These are phyloP conservation scores for Ostrea edulis DNA, from an alignment of 1,140 invertebrate genomes.

Conservation along the genomic window DNA sequence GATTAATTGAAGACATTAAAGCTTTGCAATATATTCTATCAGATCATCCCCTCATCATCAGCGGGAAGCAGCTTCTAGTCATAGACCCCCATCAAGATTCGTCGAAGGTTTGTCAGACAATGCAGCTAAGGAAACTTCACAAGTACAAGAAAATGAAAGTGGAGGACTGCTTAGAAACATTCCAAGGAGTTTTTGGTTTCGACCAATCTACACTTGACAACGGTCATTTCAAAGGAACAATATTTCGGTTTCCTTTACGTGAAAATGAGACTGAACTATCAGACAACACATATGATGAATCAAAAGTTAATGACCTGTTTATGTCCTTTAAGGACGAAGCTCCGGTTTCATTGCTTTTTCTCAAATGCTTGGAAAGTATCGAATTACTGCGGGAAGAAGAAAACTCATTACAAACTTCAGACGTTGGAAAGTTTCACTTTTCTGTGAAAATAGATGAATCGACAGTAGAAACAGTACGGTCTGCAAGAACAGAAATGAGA, in stretches of 20 bases:
- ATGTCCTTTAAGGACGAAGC: slow-evolving; percentile 58
- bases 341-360: slow-evolving; percentile 57
- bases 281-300: slow-evolving; percentile 55
- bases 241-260: slow-evolving; percentile 68
- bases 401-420: not conserved
- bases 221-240: slow-evolving; percentile 62
- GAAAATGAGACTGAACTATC: slow-evolving; percentile 52
- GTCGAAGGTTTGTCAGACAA: slow-evolving; percentile 45
- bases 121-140: slow-evolving; percentile 44
- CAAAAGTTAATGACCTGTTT: slow-evolving; percentile 62
- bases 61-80: slow-evolving; percentile 67
- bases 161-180: slow-evolving; percentile 34
- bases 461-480: not conserved
- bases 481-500: slow-evolving; percentile 25
- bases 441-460: slow-evolving; percentile 22
- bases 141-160: slow-evolving; percentile 43
- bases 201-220: slow-evolving; percentile 38
- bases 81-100: slow-evolving; percentile 67
- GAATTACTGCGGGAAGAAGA: not conserved
- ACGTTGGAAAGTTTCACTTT: slow-evolving; percentile 1
- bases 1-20: not conserved
- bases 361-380: slow-evolving; percentile 56
- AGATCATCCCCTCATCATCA: slow-evolving; percentile 73
- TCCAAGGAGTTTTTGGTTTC: slow-evolving; percentile 59
- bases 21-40: slow-evolving; percentile 8